These are phyloP conservation scores for Ctenosaura bakeri DNA, from an alignment of 2,797 vertebrate genomes.

Conservation along the genomic window DNA sequence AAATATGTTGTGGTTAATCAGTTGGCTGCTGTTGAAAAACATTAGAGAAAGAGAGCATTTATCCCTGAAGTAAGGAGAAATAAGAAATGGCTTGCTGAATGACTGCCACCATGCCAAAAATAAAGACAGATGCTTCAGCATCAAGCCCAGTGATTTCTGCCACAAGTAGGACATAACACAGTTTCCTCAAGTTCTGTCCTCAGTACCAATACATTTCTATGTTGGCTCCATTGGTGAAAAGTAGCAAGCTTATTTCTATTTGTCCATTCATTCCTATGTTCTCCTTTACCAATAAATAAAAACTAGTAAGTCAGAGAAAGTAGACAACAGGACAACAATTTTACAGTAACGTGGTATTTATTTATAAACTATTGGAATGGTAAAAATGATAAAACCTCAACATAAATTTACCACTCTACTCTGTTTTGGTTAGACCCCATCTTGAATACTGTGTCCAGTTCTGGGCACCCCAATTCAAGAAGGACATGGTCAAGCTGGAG, in stretches of 20 bases:
- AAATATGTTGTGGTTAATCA: conserved; percentile 27
- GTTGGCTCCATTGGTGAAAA: conserved; percentile 54
- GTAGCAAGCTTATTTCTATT: conserved; percentile 31
- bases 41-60: conserved; percentile 52
- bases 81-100: conserved; percentile 43
- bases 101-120: conserved; percentile 49
- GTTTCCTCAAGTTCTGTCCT: conserved; percentile 32
- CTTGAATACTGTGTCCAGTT: too few relatives aligned
- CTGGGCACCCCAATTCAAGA: too few relatives aligned
- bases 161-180: neutral
- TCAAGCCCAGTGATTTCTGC: conserved; percentile 30
- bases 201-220: conserved; percentile 19
- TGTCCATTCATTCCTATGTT: conserved; percentile 4
- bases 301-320: too few relatives aligned
- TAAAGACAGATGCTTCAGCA: conserved; percentile 55
- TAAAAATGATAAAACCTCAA: too few relatives aligned
- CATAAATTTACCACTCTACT: too few relatives aligned
- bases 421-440: too few relatives aligned
- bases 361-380: too few relatives aligned
- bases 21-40: conserved; percentile 42
- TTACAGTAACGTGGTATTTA: too few relatives aligned
- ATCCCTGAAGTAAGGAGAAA: conserved; percentile 25
- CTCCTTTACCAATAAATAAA: neutral
- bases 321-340: too few relatives aligned
- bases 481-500: too few relatives aligned